Evolutionary conservation across 2,888 invertebrate genomes (phyloP).

Genomic region (Venustoraphidia nigricollis): DNA sequence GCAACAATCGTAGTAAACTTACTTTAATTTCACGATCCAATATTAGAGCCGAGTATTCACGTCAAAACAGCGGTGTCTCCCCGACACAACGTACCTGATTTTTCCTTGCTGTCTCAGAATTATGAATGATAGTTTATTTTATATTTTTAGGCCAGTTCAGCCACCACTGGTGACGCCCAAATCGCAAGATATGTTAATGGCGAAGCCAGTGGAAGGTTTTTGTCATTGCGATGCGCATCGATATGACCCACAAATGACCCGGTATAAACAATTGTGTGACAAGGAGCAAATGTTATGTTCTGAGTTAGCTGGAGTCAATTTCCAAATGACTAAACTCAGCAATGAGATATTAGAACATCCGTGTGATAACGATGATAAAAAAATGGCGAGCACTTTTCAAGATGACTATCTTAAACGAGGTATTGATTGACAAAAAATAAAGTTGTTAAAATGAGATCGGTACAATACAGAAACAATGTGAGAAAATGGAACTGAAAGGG

Average conservation of each 20-base stretch:
- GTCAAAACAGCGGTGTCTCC: no score
- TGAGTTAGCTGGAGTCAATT: constrained; percentile 33
- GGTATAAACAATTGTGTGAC: constrained; percentile 42
- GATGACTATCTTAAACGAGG: constrained; percentile 44
- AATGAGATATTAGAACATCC: constrained; percentile 47
- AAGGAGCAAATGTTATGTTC: constrained; percentile 41
- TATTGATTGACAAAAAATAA: constrained; percentile 17
- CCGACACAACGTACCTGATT: no score
- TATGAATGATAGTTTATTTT: constrained; percentile 4
- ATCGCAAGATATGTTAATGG: constrained; percentile 30
- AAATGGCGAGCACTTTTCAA: constrained; percentile 46
- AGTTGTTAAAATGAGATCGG: no score
- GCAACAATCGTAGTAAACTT: no score
- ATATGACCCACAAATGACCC: constrained; percentile 40
- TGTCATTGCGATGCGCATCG: constrained; percentile 48
- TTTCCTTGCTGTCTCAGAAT: no score
- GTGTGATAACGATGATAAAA: constrained; percentile 42
- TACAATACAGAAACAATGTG: no score
- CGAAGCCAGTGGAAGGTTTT: constrained; percentile 39
- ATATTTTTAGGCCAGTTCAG: constrained; percentile 34
- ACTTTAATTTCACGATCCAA: no score
- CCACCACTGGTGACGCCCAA: constrained; percentile 36
- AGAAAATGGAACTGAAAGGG: no score
- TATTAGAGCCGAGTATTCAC: no score
- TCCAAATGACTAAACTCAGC: constrained; percentile 40